These are phyloP conservation scores for Homalodisca vitripennis DNA, from an alignment of 1,140 invertebrate genomes.

Conservation along the genomic window DNA sequence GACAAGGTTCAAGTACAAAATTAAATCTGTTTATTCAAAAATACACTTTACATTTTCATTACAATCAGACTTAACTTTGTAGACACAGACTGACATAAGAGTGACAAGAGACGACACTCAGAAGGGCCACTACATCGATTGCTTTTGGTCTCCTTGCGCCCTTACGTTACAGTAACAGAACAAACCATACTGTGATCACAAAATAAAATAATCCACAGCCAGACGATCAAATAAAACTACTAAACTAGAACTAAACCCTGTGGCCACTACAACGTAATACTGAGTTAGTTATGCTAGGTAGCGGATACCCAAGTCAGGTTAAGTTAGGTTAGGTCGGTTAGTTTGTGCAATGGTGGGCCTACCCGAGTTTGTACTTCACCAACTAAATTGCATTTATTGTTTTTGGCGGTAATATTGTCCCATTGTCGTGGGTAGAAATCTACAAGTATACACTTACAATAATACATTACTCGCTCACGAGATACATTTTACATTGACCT, in stretches of 20 bases:
- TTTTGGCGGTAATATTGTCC: no score
- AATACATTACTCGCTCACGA: no score
- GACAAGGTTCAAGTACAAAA: slow-evolving; percentile 1
- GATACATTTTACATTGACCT: no score
- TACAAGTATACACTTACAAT: no score
- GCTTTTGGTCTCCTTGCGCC: slow-evolving; percentile 12
- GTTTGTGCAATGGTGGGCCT: slow-evolving; percentile 13
- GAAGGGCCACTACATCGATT: slow-evolving; percentile 16
- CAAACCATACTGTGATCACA: slow-evolving; percentile 20
- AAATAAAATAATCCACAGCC: slow-evolving; percentile 25
- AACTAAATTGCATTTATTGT: no score
- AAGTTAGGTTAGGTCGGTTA: slow-evolving; percentile 21
- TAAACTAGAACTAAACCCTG: slow-evolving; percentile 22
- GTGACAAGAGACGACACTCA: slow-evolving; percentile 1
- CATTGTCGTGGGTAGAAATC: no score
- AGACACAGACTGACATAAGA: slow-evolving; percentile 18
- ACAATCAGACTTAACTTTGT: slow-evolving; percentile 25
- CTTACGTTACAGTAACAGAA: slow-evolving; percentile 15
- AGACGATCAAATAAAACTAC: slow-evolving; percentile 19
- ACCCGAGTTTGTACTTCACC: no score
- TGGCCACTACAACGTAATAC: slow-evolving; percentile 22
- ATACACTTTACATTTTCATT: slow-evolving; percentile 24
- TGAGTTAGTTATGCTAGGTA: neutral
- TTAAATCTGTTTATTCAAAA: slow-evolving; percentile 27
- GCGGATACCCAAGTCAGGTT: neutral